phyloP scores from a whole-genome alignment of 2,113 vertebrate genomes.

The Sakesphorus luctuosus region DNA sequence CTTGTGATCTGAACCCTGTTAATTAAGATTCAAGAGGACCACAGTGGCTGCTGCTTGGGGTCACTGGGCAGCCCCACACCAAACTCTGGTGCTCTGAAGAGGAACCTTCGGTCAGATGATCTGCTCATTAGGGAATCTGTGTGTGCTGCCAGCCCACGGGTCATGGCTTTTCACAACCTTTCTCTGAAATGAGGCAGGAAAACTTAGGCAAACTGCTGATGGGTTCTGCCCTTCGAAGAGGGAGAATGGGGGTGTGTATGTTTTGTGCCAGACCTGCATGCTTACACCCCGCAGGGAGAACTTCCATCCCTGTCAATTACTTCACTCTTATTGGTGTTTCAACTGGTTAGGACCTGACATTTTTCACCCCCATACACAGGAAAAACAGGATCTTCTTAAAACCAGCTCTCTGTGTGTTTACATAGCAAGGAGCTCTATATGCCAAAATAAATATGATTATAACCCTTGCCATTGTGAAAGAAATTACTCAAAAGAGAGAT shows the following conservation, averaged over 20 bases:
- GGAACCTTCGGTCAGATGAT: fast-evolving
- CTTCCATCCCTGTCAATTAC: neutral
- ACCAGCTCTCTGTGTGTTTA: neutral
- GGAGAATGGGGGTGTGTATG: fast-evolving
- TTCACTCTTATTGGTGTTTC: neutral
- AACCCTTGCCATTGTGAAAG: neutral
- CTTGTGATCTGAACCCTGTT: neutral
- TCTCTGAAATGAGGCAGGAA: neutral
- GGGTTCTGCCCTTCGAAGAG: neutral
- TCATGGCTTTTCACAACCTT: neutral
- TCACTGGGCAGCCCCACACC: neutral
- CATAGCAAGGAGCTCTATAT: neutral
- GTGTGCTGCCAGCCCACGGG: neutral
- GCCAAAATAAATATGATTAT: constrained; percentile 39
- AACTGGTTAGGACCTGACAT: neutral
- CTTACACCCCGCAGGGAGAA: neutral
- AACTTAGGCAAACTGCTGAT: neutral
- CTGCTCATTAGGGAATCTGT: neutral
- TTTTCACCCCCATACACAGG: neutral
- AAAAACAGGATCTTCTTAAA: constrained; percentile 15
- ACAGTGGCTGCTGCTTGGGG: neutral
- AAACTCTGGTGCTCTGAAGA: neutral
- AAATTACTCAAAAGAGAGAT: constrained; percentile 46
- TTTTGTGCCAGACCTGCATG: neutral
- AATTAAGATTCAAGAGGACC: neutral